Conservation (phyloP, 2,888 invertebrate species). For the Drosophila rubida region DNA sequence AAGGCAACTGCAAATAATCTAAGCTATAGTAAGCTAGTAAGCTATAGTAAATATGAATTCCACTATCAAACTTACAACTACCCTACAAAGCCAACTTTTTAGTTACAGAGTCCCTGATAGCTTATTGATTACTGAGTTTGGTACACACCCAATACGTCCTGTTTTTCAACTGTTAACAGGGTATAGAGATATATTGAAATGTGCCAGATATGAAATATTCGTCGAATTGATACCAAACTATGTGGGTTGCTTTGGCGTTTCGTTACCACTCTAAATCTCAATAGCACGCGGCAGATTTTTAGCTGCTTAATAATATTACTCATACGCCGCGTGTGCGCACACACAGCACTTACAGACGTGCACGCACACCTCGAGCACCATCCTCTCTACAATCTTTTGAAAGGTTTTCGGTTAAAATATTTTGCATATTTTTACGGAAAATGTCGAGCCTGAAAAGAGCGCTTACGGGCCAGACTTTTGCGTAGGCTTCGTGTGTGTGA, state of each 20-base stretch:
- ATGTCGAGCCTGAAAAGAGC: conserved; percentile 36
- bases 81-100: too few relatives aligned
- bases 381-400: conserved; percentile 66
- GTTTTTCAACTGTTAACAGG: too few relatives aligned
- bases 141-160: too few relatives aligned
- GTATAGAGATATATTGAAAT: too few relatives aligned
- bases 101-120: too few relatives aligned
- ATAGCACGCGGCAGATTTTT: conserved; percentile 13
- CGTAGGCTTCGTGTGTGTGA: neutral
- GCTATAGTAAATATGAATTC: too few relatives aligned
- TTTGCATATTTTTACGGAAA: conserved; percentile 70
- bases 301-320: conserved; percentile 56
- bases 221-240: neutral
- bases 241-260: neutral
- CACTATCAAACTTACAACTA: too few relatives aligned
- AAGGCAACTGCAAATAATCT: too few relatives aligned
- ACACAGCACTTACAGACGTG: conserved; percentile 1
- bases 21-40: too few relatives aligned
- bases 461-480: conserved; percentile 1
- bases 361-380: conserved; percentile 21
- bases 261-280: conserved; percentile 23
- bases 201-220: neutral
- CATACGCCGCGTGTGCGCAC: conserved; percentile 33
- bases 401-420: conserved; percentile 75
- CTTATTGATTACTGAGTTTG: too few relatives aligned